phyloP scores from a whole-genome alignment of 2,797 vertebrate species.

The Gymnocypris eckloni region DNA sequence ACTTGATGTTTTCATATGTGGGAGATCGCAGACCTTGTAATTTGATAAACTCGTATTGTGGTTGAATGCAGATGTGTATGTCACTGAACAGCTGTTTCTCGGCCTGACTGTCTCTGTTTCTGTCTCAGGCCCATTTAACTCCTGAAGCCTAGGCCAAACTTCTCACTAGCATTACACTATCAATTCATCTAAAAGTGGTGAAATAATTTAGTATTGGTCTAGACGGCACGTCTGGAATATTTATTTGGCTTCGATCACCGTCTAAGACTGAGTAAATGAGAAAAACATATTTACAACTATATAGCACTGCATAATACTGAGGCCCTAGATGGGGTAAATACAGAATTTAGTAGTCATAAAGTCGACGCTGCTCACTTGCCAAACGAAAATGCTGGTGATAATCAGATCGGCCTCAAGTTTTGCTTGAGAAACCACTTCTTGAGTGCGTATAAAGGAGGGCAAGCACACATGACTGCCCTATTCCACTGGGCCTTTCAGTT shows the following conservation, averaged over 20 bases:
- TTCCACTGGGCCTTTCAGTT: constrained; percentile 37
- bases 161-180: constrained; percentile 43
- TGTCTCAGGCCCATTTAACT: constrained; percentile 48
- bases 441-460: not conserved
- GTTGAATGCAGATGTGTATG: constrained; percentile 34
- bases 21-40: constrained; percentile 36
- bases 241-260: constrained; percentile 39
- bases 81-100: constrained; percentile 43
- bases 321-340: constrained; percentile 24
- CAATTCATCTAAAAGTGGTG: constrained; percentile 47
- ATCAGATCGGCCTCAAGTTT: constrained; percentile 19
- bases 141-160: constrained; percentile 32
- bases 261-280: constrained; percentile 33
- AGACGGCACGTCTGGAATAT: constrained; percentile 44
- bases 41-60: constrained; percentile 14
- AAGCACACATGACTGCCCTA: constrained; percentile 36
- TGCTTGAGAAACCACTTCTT: constrained; percentile 36
- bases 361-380: not conserved
- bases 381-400: constrained; percentile 10
- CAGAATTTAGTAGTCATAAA: constrained; percentile 27
- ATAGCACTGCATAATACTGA: not conserved
- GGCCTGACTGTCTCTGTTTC: constrained; percentile 48
- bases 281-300: constrained; percentile 41
- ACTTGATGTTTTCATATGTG: constrained; percentile 24
- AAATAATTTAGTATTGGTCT: constrained; percentile 29